Evolutionary conservation across 92 coral and sea anemone species (phyloP).

Genomic region (Nematostella vectensis): DNA sequence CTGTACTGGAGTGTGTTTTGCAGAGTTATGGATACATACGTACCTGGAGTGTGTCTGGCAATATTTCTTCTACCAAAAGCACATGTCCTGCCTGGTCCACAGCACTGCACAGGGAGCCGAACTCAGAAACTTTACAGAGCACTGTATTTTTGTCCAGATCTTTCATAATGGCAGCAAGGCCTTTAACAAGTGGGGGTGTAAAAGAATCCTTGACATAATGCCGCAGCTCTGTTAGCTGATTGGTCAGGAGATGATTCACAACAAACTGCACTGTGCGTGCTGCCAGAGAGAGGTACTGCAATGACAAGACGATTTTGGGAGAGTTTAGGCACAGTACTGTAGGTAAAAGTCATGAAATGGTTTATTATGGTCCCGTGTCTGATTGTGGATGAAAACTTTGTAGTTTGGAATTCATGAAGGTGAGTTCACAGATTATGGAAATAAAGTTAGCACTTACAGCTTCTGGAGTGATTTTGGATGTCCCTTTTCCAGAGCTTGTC

Average conservation of each 20-base stretch:
- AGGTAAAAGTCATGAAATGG: not conserved
- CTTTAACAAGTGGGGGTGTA: conserved; percentile 47
- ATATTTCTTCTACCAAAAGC: conserved; percentile 59
- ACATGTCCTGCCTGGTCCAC: conserved; percentile 75
- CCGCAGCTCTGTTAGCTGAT: conserved; percentile 43
- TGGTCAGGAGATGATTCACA: conserved; percentile 64
- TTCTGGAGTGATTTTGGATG: conserved; percentile 55
- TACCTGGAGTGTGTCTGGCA: conserved; percentile 56
- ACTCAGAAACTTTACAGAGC: conserved; percentile 34
- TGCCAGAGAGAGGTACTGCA: conserved; percentile 78
- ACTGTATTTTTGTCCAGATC: conserved; percentile 63
- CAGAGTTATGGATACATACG: too few relatives aligned
- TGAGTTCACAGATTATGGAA: too few relatives aligned
- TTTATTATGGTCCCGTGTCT: not conserved
- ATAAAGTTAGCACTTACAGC: conserved; percentile 29
- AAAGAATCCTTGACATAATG: conserved; percentile 55
- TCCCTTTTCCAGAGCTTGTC: conserved; percentile 5
- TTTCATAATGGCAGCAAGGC: conserved; percentile 48
- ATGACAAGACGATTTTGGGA: conserved; percentile 3
- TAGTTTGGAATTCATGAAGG: too few relatives aligned
- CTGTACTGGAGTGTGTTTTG: too few relatives aligned
- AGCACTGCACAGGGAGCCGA: conserved; percentile 45
- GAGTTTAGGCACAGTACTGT: too few relatives aligned
- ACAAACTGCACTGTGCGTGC: conserved; percentile 76
- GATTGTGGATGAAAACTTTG: too few relatives aligned